Conservation (phyloP, 2,797 vertebrate species). For the Dallia pectoralis region DNA sequence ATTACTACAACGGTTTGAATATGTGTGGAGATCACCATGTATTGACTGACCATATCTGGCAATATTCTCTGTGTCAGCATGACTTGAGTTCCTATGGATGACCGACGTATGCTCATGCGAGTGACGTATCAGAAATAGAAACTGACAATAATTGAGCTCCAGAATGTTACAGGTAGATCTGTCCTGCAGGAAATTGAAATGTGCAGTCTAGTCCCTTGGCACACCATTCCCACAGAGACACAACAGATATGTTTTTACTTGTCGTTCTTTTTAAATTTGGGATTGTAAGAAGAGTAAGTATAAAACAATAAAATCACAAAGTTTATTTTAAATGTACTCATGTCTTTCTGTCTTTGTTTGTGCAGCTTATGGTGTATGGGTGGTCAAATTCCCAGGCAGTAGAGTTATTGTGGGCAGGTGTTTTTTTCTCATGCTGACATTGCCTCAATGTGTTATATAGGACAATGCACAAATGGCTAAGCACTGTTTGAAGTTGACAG, state of each 20-base stretch:
- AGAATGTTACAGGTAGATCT: slow-evolving; percentile 50
- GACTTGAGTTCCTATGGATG: slow-evolving; percentile 18
- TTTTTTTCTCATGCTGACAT: too few relatives aligned
- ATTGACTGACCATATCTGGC: slow-evolving; percentile 30
- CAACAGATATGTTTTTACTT: slow-evolving; percentile 69
- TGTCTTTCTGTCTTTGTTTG: slow-evolving; percentile 59
- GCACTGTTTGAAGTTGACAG: too few relatives aligned
- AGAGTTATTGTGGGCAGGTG: too few relatives aligned
- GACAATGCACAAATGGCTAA: too few relatives aligned
- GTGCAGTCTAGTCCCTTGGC: slow-evolving; percentile 49
- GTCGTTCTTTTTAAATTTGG: slow-evolving; percentile 71
- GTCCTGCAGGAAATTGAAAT: slow-evolving; percentile 13
- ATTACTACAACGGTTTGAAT: slow-evolving; percentile 44
- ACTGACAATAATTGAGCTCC: slow-evolving; percentile 40
- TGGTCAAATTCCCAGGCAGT: too few relatives aligned
- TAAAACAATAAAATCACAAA: slow-evolving; percentile 83
- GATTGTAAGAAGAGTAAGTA: slow-evolving; percentile 81
- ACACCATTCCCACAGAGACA: slow-evolving; percentile 75
- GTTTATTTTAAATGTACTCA: slow-evolving; percentile 83
- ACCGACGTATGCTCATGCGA: slow-evolving; percentile 34
- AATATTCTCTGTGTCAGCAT: slow-evolving; percentile 40
- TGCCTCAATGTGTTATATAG: too few relatives aligned
- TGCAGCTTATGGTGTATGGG: neutral
- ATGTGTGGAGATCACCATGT: slow-evolving; percentile 30
- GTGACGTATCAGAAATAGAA: slow-evolving; percentile 35